Conservation (phyloP, 2,888 invertebrate species). For the Lepidocyrtinus sp. region DNA sequence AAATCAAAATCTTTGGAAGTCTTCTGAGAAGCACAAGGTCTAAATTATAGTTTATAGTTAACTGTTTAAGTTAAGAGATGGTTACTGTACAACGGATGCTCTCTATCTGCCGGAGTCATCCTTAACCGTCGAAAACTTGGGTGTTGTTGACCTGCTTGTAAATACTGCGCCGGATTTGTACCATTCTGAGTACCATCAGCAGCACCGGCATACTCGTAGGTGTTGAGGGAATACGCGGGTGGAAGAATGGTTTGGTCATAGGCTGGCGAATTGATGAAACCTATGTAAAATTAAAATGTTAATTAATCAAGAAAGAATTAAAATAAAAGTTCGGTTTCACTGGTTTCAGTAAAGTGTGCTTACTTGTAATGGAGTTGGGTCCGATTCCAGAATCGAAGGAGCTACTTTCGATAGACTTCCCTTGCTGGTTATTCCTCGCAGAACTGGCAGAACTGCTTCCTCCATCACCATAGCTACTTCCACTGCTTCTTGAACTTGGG, state of each 20-base stretch:
- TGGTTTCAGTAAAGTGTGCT: too few relatives aligned
- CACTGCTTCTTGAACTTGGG: slow-evolving; percentile 69
- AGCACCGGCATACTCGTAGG: slow-evolving; percentile 67
- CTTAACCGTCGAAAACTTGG: slow-evolving; percentile 68
- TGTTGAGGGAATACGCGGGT: slow-evolving; percentile 65
- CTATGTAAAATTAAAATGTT: too few relatives aligned
- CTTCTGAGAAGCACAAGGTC: slow-evolving; percentile 1
- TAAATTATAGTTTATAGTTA: background rate
- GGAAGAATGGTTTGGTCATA: slow-evolving; percentile 69
- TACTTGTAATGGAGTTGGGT: slow-evolving; percentile 70
- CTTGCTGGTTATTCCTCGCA: slow-evolving; percentile 65
- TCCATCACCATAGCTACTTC: slow-evolving; percentile 69
- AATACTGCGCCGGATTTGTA: slow-evolving; percentile 65
- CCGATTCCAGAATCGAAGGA: slow-evolving; percentile 70
- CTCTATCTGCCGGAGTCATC: slow-evolving; percentile 67
- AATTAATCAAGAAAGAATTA: slow-evolving; percentile 19
- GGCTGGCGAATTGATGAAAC: slow-evolving; percentile 69
- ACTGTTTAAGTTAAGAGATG: slow-evolving; percentile 67
- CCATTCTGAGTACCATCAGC: slow-evolving; percentile 18
- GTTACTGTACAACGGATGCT: slow-evolving; percentile 70
- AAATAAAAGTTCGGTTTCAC: slow-evolving; percentile 18
- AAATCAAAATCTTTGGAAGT: slow-evolving; percentile 50
- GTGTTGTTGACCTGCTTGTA: slow-evolving; percentile 65
- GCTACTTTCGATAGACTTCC: slow-evolving; percentile 69
- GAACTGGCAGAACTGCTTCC: slow-evolving; percentile 66